These are phyloP conservation scores for Euura lappo DNA, from an alignment of 1,140 invertebrate genomes.

Conservation along the genomic window DNA sequence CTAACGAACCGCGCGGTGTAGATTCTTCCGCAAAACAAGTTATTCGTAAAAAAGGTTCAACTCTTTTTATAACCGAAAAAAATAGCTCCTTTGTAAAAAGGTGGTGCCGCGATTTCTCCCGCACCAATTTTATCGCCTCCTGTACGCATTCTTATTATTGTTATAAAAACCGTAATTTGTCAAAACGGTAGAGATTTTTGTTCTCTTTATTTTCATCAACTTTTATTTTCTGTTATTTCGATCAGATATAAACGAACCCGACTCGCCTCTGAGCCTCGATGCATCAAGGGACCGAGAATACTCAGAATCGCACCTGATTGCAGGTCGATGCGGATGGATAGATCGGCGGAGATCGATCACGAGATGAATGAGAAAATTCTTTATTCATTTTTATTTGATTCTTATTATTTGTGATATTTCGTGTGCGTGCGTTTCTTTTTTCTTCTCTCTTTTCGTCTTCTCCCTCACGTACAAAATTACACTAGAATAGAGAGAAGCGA, in stretches of 20 bases:
- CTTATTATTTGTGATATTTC: background rate
- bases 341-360: conserved; percentile 11
- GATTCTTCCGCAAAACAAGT: background rate
- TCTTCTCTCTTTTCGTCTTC: background rate
- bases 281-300: background rate
- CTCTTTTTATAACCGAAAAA: background rate
- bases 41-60: background rate
- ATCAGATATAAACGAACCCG: background rate
- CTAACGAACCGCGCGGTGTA: conserved; percentile 6
- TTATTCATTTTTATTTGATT: too few species aligned
- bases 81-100: background rate
- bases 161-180: conserved; percentile 4
- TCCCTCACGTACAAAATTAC: too few species aligned
- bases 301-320: conserved; percentile 13
- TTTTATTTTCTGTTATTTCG: background rate
- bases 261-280: conserved; percentile 4
- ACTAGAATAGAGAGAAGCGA: background rate
- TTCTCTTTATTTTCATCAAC: background rate
- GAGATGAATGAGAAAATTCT: background rate
- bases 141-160: background rate
- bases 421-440: background rate
- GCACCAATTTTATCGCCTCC: background rate
- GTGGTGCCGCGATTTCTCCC: background rate
- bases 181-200: background rate
- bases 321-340: background rate